Percentiles rank a stretch among this genome's conserved stretches.
Conservation (phyloP, 2,113 vertebrate species). For the Rhinopomastus cyanomelas region DNA sequence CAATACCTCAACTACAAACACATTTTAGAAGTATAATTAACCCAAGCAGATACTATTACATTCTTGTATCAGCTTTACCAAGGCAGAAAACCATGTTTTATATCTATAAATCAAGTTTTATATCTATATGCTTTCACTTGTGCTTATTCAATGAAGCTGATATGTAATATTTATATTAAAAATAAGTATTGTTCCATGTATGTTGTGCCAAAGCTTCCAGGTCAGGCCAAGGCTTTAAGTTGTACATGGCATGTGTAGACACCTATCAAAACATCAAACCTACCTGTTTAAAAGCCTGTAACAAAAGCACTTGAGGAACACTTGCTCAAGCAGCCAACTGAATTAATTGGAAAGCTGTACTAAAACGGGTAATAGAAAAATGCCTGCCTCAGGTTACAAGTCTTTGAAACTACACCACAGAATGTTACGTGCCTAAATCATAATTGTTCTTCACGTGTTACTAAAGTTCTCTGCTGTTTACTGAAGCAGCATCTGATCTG, state of each 20-base stretch:
- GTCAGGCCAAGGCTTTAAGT: background rate
- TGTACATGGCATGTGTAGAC: no score
- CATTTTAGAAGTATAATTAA: accelerated
- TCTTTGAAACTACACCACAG: background rate
- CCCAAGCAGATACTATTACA: background rate
- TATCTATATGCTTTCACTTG: background rate
- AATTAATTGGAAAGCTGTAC: background rate
- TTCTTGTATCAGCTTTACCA: background rate
- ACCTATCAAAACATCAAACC: background rate
- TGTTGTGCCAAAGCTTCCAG: background rate
- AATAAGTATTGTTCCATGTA: background rate
- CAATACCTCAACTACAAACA: background rate
- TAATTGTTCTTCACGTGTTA: background rate
- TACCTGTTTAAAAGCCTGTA: background rate
- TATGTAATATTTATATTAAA: background rate
- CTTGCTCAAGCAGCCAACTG: background rate
- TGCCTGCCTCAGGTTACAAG: accelerated
- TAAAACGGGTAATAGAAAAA: background rate
- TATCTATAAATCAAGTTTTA: background rate
- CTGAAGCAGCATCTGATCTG: background rate
- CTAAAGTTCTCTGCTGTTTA: background rate
- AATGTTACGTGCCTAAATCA: accelerated
- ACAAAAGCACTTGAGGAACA: background rate
- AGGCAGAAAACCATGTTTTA: background rate
- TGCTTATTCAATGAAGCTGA: background rate